Base-by-base conservation (phyloP, 2,113 vertebrate genomes). In the Mormoops blainvillei region DNA sequence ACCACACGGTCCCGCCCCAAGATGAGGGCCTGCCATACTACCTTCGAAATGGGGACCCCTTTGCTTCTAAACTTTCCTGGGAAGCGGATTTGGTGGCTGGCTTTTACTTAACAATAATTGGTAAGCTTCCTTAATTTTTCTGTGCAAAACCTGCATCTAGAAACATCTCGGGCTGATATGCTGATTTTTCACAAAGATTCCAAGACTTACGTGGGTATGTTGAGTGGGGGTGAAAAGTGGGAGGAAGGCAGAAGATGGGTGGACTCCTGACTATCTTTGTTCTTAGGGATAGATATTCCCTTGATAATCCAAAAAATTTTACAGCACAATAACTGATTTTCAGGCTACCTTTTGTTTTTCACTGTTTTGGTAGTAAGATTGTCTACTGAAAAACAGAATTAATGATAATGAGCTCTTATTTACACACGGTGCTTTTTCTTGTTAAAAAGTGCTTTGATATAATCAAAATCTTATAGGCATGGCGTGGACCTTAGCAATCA, bases 71-170 rank as follows among this genome's bases (percentile, higher is more conserved):
- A 93, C 99, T 99, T 76, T 99, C 99, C 77, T 99, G 93, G 98
- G 99, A 99, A 98, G 99, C 99, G 31, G 99, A 99, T 93, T 98
- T 99, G 28, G 50, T 99, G 63, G 99, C 99, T 91, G 99, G 99
- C 1, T 98, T 99, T 97, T 99, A 99, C 97, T 98, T 99, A 97
- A 98, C 98, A 33, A 86, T 99, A 93, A 99, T 99, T 96, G 99
- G 99, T 99, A 98, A 99, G 98, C 19, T 78, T 97, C 89, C 92
- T 58, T 91, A 68, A 84, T n/a, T 96, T 6, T 16, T 96, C 48
- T 94, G 84, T 84, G 84, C 84, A 95, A 95, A 84, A 70, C 10
- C 61, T 74, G 78, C 36, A 71, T 9, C 45, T 92, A 95, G 88
- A 89, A 80, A 83, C 63, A 52, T 89, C 45, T 28, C 45, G 65